These are phyloP conservation scores for Puntigrus tetrazona DNA, from an alignment of 2,113 vertebrate genomes.

Conservation along the genomic window DNA sequence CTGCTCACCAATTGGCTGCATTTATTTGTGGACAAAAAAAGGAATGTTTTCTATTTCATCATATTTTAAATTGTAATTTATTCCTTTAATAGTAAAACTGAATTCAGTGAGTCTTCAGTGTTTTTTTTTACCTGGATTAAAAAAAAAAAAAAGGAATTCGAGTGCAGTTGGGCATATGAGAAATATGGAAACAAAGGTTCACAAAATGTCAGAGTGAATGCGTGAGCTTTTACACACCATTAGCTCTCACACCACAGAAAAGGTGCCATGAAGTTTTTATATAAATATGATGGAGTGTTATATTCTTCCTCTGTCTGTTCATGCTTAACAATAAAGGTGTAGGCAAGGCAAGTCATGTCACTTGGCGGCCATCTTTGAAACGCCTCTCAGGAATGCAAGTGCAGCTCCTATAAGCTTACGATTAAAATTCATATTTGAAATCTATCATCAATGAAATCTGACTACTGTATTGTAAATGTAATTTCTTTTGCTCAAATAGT, in stretches of 20 bases:
- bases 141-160: too few species aligned
- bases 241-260: constrained; percentile 22
- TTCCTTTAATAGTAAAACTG: not conserved
- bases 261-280: constrained; percentile 17
- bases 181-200: not conserved
- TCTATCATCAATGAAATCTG: too few species aligned
- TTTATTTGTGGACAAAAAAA: too few species aligned
- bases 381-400: too few species aligned
- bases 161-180: not conserved
- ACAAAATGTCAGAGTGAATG: not conserved
- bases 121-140: too few species aligned
- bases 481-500: too few species aligned
- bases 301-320: not conserved
- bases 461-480: too few species aligned
- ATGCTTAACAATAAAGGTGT: not conserved
- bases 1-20: not conserved
- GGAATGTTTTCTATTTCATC: not conserved
- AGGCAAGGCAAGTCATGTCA: too few species aligned
- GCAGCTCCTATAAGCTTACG: too few species aligned
- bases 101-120: too few species aligned
- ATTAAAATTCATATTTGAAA: too few species aligned
- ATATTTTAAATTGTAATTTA: not conserved
- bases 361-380: too few species aligned
- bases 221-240: constrained; percentile 39
- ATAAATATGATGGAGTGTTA: not conserved